Conservation (phyloP, 2,888 invertebrate genomes). For the Pegoplata infirma region DNA sequence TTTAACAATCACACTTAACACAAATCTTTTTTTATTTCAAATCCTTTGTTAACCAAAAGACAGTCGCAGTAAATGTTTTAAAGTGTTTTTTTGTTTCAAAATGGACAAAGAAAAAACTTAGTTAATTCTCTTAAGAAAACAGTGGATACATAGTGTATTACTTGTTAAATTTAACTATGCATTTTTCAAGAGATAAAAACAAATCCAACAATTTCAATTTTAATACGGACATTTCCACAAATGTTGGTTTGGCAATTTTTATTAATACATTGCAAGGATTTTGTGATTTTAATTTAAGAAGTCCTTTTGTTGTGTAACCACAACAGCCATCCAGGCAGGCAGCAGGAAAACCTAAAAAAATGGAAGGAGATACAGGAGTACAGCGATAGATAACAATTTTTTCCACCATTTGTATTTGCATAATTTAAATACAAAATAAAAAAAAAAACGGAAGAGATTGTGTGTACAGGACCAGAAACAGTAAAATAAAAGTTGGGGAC, state of each 20-base stretch:
- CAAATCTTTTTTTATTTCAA: neutral
- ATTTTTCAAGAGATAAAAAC: constrained; percentile 31
- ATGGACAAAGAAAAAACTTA: constrained; percentile 25
- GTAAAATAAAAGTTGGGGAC: constrained; percentile 3
- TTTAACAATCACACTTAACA: neutral
- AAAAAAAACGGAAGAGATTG: constrained; percentile 28
- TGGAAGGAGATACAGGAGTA: neutral
- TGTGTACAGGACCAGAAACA: constrained; percentile 45
- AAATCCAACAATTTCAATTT: constrained; percentile 57
- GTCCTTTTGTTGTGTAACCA: constrained; percentile 49
- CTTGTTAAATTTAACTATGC: constrained; percentile 18
- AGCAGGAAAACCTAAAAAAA: constrained; percentile 20
- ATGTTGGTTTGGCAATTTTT: constrained; percentile 49
- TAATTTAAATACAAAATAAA: constrained; percentile 49
- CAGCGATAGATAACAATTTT: constrained; percentile 45
- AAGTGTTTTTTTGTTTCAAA: neutral
- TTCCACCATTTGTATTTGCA: constrained; percentile 53
- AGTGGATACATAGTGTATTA: neutral
- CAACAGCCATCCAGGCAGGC: constrained; percentile 2
- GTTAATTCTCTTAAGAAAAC: constrained; percentile 22
- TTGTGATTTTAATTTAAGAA: constrained; percentile 59
- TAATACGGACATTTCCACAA: constrained; percentile 59
- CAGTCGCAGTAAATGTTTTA: neutral
- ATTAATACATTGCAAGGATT: constrained; percentile 55
- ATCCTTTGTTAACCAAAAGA: neutral